These are phyloP conservation scores for Sandelia bainsii DNA, from an alignment of 2,797 vertebrate species.

Conservation along the genomic window DNA sequence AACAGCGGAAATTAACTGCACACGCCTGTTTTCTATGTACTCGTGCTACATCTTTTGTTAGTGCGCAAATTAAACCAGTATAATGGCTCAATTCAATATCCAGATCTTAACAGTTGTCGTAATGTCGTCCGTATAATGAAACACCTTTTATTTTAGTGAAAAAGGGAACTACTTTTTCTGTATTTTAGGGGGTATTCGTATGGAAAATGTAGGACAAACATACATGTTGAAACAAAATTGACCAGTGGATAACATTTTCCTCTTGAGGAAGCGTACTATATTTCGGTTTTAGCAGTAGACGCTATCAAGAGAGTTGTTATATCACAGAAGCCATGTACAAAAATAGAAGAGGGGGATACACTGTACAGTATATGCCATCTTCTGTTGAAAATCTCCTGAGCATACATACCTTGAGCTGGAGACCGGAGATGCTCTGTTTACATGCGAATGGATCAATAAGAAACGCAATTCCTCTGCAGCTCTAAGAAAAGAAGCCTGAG, in stretches of 20 bases:
- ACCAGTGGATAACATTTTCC: slow-evolving; percentile 34
- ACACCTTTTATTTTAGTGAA: neutral
- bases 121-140: neutral
- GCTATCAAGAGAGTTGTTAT: slow-evolving; percentile 58
- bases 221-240: slow-evolving; percentile 25
- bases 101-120: neutral
- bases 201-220: slow-evolving; percentile 34
- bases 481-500: slow-evolving; percentile 67
- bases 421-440: slow-evolving; percentile 67
- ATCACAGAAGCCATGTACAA: slow-evolving; percentile 49
- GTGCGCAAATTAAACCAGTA: slow-evolving; percentile 17
- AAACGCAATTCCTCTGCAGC: slow-evolving; percentile 60
- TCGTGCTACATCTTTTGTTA: slow-evolving; percentile 15
- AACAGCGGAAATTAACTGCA: slow-evolving; percentile 7
- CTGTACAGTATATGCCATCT: slow-evolving; percentile 45
- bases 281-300: slow-evolving; percentile 46
- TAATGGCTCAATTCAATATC: slow-evolving; percentile 28
- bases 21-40: neutral
- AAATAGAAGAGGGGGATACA: slow-evolving; percentile 65
- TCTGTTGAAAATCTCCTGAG: slow-evolving; percentile 63
- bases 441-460: slow-evolving; percentile 70
- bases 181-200: neutral
- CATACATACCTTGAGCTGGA: slow-evolving; percentile 63
- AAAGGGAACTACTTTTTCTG: neutral
- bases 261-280: slow-evolving; percentile 32